Conservation (phyloP, 1,140 invertebrate species). For the Branchinecta lynchi region DNA sequence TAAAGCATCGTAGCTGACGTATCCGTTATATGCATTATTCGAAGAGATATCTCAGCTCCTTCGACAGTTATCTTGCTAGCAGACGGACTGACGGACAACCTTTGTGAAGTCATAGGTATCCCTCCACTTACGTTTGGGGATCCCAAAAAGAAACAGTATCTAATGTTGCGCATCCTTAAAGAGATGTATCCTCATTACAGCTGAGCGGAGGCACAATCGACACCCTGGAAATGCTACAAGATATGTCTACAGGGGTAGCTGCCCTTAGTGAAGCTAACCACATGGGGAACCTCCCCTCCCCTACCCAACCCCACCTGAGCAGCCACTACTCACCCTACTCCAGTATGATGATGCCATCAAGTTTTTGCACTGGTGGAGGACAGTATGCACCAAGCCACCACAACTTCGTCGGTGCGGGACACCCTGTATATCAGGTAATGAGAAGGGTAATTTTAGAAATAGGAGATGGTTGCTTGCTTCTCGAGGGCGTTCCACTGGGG, state of each 20-base stretch:
- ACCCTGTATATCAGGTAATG: conserved; percentile 1
- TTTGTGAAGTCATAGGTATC: too few species aligned
- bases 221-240: conserved; percentile 2
- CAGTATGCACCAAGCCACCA: neutral
- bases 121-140: too few species aligned
- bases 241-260: conserved; percentile 2
- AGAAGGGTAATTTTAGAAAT: neutral
- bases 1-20: too few species aligned
- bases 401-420: neutral
- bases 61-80: too few species aligned
- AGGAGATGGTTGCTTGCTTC: too few species aligned
- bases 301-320: neutral
- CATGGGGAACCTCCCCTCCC: neutral
- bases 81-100: too few species aligned
- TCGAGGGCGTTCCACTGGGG: too few species aligned
- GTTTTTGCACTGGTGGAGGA: neutral
- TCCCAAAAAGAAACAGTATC: too few species aligned
- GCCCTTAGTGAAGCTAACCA: neutral
- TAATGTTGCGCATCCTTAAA: too few species aligned
- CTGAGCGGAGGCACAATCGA: neutral
- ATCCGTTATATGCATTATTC: too few species aligned
- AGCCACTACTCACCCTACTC: conserved; percentile 2
- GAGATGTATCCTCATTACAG: neutral
- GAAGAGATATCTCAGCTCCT: too few species aligned
- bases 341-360: neutral